These are phyloP conservation scores for Drosophila algonquin DNA, from an alignment of 2,888 invertebrate species.

Conservation along the genomic window DNA sequence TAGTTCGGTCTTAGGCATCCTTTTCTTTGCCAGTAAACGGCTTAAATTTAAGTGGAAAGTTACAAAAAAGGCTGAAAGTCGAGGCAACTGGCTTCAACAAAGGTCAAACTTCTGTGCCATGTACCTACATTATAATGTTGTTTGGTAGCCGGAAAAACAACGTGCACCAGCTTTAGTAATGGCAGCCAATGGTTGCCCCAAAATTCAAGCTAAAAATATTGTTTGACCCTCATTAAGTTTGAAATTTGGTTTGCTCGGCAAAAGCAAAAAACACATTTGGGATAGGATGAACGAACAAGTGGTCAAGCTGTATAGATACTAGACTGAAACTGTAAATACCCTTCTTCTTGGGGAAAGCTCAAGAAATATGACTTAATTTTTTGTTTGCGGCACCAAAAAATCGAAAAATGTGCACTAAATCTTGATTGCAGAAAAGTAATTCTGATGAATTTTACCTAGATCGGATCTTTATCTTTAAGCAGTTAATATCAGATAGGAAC, in stretches of 20 bases:
- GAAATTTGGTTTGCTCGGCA: conserved; percentile 62
- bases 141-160: conserved; percentile 29
- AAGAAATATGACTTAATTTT: no score
- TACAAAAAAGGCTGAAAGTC: background rate
- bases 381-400: no score
- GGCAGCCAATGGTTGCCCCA: background rate
- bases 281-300: conserved; percentile 9
- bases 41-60: no score
- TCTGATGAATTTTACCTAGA: no score
- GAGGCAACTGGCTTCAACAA: background rate
- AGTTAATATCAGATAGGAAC: no score
- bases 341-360: background rate
- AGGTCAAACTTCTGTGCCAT: background rate
- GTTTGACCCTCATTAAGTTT: conserved; percentile 76
- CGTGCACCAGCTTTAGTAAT: background rate
- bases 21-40: background rate
- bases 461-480: no score
- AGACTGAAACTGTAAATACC: conserved; percentile 4
- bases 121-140: conserved; percentile 23
- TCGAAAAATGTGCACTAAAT: no score
- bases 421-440: no score
- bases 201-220: conserved; percentile 66
- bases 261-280: conserved; percentile 47
- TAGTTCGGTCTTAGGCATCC: background rate
- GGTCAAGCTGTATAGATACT: background rate